These are phyloP conservation scores for Cotesia typhae DNA, from an alignment of 1,140 invertebrate species.

Conservation along the genomic window DNA sequence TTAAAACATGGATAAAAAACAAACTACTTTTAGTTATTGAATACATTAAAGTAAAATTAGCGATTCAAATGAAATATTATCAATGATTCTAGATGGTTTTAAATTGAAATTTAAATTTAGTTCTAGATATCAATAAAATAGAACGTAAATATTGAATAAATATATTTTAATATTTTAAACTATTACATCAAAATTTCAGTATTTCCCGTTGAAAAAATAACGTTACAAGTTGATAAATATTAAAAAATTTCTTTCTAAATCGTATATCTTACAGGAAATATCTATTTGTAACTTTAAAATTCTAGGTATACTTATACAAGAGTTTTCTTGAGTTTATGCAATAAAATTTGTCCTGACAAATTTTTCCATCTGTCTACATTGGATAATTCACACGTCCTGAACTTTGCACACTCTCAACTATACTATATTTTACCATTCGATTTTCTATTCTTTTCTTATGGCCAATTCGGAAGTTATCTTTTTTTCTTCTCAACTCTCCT, in stretches of 20 bases:
- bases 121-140: too few relatives aligned
- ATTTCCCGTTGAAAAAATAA: too few relatives aligned
- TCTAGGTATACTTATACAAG: neutral
- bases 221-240: too few relatives aligned
- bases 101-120: neutral
- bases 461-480: neutral
- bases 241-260: neutral
- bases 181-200: too few relatives aligned
- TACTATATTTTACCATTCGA: slow-evolving; percentile 25
- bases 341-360: slow-evolving; percentile 23
- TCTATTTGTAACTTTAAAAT: slow-evolving; percentile 15
- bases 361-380: slow-evolving; percentile 22
- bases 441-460: slow-evolving; percentile 12
- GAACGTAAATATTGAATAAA: too few relatives aligned
- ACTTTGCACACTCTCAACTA: slow-evolving; percentile 24
- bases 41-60: too few relatives aligned
- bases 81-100: neutral
- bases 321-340: slow-evolving; percentile 5
- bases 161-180: too few relatives aligned
- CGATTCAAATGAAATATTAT: neutral
- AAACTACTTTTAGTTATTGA: too few relatives aligned
- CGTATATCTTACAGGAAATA: slow-evolving; percentile 3
- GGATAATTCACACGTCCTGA: slow-evolving; percentile 12
- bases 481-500: neutral
- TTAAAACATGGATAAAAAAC: too few relatives aligned